A percentile compares a stretch with the other conserved stretches of the same genome.
phyloP scores from a whole-genome alignment of 2,113 vertebrate species.

The Podiceps cristatus region DNA sequence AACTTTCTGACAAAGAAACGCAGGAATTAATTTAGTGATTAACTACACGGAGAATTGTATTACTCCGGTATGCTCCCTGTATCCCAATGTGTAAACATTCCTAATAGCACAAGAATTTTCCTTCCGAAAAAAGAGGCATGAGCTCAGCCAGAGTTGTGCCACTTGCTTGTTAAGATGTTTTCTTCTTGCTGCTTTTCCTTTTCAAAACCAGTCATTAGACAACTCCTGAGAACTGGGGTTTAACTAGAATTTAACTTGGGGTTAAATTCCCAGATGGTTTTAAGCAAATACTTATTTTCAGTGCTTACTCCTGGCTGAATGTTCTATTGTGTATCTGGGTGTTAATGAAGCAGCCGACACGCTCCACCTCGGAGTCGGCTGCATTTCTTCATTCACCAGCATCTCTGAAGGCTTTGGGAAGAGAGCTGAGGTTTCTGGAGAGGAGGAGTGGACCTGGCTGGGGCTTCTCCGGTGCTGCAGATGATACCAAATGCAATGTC shows the following conservation, averaged over 20 bases:
- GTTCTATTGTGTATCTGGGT: accelerated
- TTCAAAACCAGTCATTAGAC: not conserved
- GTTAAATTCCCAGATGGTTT: not conserved
- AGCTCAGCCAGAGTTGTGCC: not conserved
- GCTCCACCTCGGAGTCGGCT: accelerated
- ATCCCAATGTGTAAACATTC: not conserved
- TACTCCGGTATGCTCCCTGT: not conserved
- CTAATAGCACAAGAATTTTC: not conserved
- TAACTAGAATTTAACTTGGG: not conserved
- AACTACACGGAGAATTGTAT: not conserved
- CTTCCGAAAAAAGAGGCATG: not conserved
- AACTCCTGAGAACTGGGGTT: not conserved
- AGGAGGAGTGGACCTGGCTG: not conserved
- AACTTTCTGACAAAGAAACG: not conserved
- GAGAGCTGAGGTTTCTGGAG: not conserved
- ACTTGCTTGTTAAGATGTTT: not conserved
- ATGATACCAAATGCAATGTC: too few species aligned
- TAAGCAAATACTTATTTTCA: not conserved
- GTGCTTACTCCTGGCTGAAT: accelerated
- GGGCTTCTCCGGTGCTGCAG: not conserved
- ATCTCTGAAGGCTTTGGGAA: not conserved
- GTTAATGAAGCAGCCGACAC: accelerated
- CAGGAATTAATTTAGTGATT: slow-evolving; percentile 22
- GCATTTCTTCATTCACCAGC: not conserved
- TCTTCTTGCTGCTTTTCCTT: not conserved